These are phyloP conservation scores for Pteruthius melanotis DNA, from an alignment of 2,113 vertebrate species.

Conservation along the genomic window DNA sequence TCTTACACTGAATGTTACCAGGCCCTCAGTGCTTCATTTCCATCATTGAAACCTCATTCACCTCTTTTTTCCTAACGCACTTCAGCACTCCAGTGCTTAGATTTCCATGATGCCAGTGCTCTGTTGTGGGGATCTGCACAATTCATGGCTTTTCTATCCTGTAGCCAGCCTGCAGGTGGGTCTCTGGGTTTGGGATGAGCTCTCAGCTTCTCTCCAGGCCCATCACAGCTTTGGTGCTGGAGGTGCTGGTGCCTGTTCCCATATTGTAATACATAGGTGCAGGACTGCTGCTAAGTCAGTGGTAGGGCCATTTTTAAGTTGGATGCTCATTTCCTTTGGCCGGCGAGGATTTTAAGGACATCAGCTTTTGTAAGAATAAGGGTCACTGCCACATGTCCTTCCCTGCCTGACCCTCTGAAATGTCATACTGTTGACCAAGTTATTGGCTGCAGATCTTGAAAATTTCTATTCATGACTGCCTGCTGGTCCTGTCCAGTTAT, in stretches of 20 bases:
- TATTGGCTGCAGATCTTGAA: background rate
- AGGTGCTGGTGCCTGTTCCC: background rate
- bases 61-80: background rate
- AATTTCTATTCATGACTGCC: background rate
- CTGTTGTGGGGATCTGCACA: background rate
- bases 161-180: background rate
- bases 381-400: background rate
- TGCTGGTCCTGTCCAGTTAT: background rate
- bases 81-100: background rate
- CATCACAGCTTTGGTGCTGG: background rate
- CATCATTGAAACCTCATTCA: background rate
- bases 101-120: background rate
- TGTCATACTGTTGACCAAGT: background rate
- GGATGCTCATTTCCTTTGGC: background rate
- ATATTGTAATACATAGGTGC: accelerated
- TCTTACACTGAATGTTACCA: background rate
- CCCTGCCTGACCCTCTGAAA: background rate
- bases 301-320: background rate
- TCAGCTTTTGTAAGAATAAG: background rate
- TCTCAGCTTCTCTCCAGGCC: background rate
- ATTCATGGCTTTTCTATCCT: background rate
- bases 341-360: background rate
- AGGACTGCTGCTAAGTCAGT: background rate
- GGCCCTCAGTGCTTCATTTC: background rate
- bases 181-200: background rate